A percentile compares a stretch with the other conserved stretches of the same genome.
Evolutionary conservation across 1,140 invertebrate species (phyloP).

Genomic region (Drosophila sulfurigaster): DNA sequence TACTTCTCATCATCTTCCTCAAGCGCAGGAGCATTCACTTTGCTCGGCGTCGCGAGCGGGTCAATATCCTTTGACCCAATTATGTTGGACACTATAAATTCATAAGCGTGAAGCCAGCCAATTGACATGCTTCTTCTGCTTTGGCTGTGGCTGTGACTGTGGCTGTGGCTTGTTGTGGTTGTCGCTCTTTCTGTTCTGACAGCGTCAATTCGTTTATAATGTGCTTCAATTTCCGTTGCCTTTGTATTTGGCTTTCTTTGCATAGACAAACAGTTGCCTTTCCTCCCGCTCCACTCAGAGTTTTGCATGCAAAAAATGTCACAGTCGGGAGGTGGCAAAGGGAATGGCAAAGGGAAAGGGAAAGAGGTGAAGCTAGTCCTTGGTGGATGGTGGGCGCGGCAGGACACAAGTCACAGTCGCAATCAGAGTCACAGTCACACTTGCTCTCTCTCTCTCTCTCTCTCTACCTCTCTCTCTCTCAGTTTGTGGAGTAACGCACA

Average conservation of each 20-base stretch:
- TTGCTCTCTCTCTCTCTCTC: neutral
- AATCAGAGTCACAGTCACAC: neutral
- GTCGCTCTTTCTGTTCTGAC: slow-evolving; percentile 48
- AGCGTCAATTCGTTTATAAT: slow-evolving; percentile 66
- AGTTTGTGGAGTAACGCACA: neutral
- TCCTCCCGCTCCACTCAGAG: slow-evolving; percentile 55
- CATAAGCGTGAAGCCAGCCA: slow-evolving; percentile 53
- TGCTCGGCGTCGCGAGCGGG: slow-evolving; percentile 41
- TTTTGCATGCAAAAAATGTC: slow-evolving; percentile 65
- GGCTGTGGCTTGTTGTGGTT: slow-evolving; percentile 20
- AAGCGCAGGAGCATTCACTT: no score
- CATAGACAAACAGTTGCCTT: slow-evolving; percentile 53
- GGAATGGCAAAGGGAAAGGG: slow-evolving; percentile 23
- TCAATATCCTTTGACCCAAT: slow-evolving; percentile 84
- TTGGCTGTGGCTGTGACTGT: neutral
- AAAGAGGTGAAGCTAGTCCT: slow-evolving; percentile 15
- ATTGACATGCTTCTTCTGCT: slow-evolving; percentile 50
- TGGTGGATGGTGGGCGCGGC: slow-evolving; percentile 71
- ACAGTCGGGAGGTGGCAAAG: slow-evolving; percentile 22
- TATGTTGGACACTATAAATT: slow-evolving; percentile 66
- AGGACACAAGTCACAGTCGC: slow-evolving; percentile 21
- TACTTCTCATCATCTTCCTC: neutral
- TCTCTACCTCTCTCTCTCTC: slow-evolving; percentile 1
- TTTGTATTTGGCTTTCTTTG: slow-evolving; percentile 48
- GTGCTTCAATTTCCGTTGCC: slow-evolving; percentile 74